Base-by-base conservation (phyloP, 2,113 vertebrate genomes). In the Forbesichthys agassizii region DNA sequence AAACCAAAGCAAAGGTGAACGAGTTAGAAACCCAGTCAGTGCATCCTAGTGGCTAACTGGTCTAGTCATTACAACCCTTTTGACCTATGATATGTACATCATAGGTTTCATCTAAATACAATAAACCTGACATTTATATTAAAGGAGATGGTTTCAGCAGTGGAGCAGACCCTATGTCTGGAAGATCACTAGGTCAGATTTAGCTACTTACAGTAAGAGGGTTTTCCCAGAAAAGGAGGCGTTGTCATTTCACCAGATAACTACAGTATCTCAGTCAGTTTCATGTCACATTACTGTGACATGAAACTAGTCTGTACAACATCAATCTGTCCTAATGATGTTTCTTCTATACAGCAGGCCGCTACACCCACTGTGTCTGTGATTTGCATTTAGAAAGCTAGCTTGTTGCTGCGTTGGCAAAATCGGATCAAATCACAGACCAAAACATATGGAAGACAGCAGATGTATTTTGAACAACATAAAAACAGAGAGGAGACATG, bases 271-370 rank as follows among this genome's bases (percentile, higher is more conserved):
- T 42, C 5, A 42, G 36, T 42, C 36, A 42, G 36, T 42, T 42
- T 5, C 36, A 42, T 42, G 36, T 42, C 36, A 42, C 7, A 56
- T 54, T 66, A 69, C 75, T 74, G 68, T 82, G 83, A 76, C 77
- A 81, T 73, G 67, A 82, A 79, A 54, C 68, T 16, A 46, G 9
- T 51, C 13, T 3, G 53, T 77, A 33, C 11, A 8, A 82, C 73
- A 85, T 84, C 71, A 70, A 73, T 73, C 79, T 67, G 42, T 11
- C 48, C 74, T 63, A 69, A 73, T 79, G 56, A 79, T 73, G 66
- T 20, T 42, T 10, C 18, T 66, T 69, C 46, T 62, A 53, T 64
- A 68, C 66, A 71, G 51, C 27, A 27, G 27, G 27, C 27, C 27
- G 27, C 27, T 62, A 53, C 56, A 77, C 73, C 54, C 77, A 60